These are phyloP conservation scores for Esox lucius DNA, from an alignment of 2,797 vertebrate genomes.

Conservation along the genomic window DNA sequence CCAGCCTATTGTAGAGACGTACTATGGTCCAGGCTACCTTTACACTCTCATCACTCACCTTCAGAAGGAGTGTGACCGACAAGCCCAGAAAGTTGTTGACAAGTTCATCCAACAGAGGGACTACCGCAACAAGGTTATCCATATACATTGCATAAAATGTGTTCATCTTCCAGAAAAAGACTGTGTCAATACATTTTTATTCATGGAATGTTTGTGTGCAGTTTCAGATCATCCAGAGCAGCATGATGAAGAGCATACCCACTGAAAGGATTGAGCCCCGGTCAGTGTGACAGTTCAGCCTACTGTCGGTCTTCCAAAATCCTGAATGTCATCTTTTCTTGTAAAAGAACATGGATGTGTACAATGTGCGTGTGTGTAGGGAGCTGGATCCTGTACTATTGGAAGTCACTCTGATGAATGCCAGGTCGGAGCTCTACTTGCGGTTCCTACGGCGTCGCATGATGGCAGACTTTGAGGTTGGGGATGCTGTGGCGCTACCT, in stretches of 20 bases:
- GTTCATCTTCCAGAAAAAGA: not conserved
- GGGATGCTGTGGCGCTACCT: constrained; percentile 82
- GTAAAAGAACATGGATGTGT: not conserved
- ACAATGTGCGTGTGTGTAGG: constrained; percentile 64
- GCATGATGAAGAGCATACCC: constrained; percentile 87
- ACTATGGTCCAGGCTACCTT: constrained; percentile 92
- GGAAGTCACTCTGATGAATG: constrained; percentile 96
- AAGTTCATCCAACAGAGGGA: constrained; percentile 92
- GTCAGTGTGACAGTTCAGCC: constrained; percentile 60
- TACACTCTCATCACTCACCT: constrained; percentile 92
- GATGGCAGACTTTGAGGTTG: constrained; percentile 91
- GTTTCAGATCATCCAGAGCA: constrained; percentile 95
- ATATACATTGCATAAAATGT: not conserved
- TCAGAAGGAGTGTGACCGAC: constrained; percentile 91
- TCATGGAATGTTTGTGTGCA: constrained; percentile 57
- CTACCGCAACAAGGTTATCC: constrained; percentile 88
- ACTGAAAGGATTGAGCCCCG: constrained; percentile 91
- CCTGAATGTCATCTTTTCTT: not conserved
- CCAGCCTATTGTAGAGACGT: constrained; percentile 96
- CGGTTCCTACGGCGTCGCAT: constrained; percentile 91
- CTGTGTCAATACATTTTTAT: not conserved
- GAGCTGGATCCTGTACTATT: constrained; percentile 91
- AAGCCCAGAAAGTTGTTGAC: constrained; percentile 93
- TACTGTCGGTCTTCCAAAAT: not conserved
- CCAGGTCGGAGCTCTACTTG: constrained; percentile 91